phyloP scores from a whole-genome alignment of 2,797 vertebrate species.

The Myiotriccus ornatus region DNA sequence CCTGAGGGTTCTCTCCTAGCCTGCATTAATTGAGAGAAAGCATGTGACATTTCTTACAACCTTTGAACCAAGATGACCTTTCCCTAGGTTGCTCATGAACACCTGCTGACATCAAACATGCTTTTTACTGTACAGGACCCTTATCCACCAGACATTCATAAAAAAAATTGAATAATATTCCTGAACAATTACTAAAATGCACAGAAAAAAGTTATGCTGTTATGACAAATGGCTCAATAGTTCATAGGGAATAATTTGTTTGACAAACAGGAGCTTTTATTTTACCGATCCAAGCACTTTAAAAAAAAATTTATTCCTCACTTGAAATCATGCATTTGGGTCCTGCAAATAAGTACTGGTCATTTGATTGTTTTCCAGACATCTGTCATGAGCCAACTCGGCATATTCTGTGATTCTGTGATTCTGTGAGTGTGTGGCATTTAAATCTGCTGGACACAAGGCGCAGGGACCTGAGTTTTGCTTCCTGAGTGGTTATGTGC shows the following conservation, averaged over 20 bases:
- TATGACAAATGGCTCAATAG: background rate
- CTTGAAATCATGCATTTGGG: background rate
- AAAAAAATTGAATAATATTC: background rate
- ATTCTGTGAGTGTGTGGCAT: background rate
- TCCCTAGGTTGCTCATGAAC: background rate
- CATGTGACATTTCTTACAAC: conserved; percentile 33
- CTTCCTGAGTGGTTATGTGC: background rate
- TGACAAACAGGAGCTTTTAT: background rate
- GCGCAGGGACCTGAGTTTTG: background rate
- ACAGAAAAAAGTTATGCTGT: background rate
- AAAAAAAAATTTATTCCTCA: background rate
- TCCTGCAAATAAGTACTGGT: background rate
- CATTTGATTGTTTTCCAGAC: background rate
- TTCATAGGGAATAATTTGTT: background rate
- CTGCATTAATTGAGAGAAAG: conserved; percentile 46
- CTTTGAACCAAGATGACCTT: conserved; percentile 53
- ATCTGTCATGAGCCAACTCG: background rate
- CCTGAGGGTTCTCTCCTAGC: conserved; percentile 7
- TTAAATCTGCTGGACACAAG: background rate
- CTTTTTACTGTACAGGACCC: background rate
- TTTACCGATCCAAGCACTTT: background rate
- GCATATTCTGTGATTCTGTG: background rate
- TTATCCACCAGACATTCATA: background rate
- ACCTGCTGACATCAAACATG: background rate
- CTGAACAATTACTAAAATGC: background rate